Base-by-base conservation (phyloP, 2,888 invertebrate species). In the Chaitophorus viminalis region DNA sequence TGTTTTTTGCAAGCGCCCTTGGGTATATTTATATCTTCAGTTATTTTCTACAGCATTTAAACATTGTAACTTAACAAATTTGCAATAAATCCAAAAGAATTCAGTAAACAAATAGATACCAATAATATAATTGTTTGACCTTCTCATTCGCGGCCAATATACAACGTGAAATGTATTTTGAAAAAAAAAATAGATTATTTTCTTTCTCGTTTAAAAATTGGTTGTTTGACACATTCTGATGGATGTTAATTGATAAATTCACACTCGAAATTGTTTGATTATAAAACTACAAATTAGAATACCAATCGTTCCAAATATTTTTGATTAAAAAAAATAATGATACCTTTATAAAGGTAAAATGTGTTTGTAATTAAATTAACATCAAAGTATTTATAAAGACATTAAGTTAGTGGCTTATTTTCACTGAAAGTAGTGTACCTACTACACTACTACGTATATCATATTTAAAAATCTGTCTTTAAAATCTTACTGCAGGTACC, bases 11-110 rank as follows among this genome's bases (percentile, higher is more conserved):
- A 5, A 60, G n/a, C 36, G 74, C 82, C 74, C 82, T 83, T 83
- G 74, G 18, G 74, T 83, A 83, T 83, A 83, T 83, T 74, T 83
- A 74, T 52, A 46, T 82, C 18, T 82, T 72, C 17, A n/a, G 54
- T 74, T 79, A 60, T 65, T 79, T 82, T 72, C 70, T n/a, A 18
- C 54, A n/a, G n/a, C n/a, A 17, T 81, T 21, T 68, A 31, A 81
- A 29, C 31, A 36, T 68, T 8, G 25, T 6, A 21, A 65, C 5
- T 39, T 39, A 68, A 29, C 14, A 39, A 29, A 39, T 4, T 11
- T 6, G 68, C 68, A n/a, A 68, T 25, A 36, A 21, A 17, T 17
- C 17, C 36, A 70, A 70, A 46, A 21, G 39, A 8, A n/a, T 11
- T 81, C 21, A 17, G 68, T 46, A 46, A 46, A 46, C 68, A 70